Evolutionary conservation across 1,140 invertebrate genomes (phyloP).

Genomic region (Aphelenchoides besseyi): DNA sequence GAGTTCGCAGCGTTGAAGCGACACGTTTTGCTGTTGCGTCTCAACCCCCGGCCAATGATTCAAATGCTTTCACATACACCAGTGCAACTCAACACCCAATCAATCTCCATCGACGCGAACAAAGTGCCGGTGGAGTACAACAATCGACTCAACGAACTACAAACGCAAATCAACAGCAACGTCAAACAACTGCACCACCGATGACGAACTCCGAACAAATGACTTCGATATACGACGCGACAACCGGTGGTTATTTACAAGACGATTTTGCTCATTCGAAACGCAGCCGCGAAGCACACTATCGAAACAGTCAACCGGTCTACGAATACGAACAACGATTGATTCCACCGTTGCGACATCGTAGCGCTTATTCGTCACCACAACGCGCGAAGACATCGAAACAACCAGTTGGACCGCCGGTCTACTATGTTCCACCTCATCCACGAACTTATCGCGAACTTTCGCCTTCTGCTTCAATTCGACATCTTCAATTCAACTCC

Average conservation of each 20-base stretch:
- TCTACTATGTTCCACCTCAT: conserved; percentile 5
- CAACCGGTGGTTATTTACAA: too few species aligned
- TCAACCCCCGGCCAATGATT: not conserved
- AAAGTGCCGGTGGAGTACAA: not conserved
- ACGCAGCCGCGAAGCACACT: not conserved
- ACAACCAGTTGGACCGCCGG: not conserved
- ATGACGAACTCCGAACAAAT: not conserved
- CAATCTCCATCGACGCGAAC: not conserved
- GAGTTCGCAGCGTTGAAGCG: not conserved
- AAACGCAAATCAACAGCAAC: not conserved
- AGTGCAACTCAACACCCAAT: not conserved
- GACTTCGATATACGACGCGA: not conserved
- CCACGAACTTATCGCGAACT: not conserved
- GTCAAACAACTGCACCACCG: not conserved
- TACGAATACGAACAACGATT: not conserved
- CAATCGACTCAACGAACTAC: not conserved
- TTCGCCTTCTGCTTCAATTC: conserved; percentile 28
- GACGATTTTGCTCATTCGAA: not conserved
- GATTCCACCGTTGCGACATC: not conserved
- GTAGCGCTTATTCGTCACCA: not conserved
- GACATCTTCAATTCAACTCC: conserved; percentile 54
- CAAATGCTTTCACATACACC: not conserved
- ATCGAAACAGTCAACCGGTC: not conserved
- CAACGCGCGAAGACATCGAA: not conserved
- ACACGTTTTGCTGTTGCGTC: not conserved